Percentiles rank a stretch among this genome's conserved stretches.
These are phyloP conservation scores for Protonemura montana DNA, from an alignment of 2,888 invertebrate species.

Conservation along the genomic window DNA sequence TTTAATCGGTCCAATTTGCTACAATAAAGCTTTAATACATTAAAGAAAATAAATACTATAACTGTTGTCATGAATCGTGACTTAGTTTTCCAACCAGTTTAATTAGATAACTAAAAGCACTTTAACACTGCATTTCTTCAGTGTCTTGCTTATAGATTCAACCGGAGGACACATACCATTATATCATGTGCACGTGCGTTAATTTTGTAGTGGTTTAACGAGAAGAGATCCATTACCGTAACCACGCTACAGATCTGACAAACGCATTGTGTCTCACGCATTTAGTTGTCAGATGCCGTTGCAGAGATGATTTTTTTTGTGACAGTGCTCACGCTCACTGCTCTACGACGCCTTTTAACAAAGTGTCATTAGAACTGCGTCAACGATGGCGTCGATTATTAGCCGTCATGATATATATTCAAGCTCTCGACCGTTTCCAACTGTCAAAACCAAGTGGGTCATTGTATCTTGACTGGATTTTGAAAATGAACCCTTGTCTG, in stretches of 20 bases:
- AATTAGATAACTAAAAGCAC: not conserved
- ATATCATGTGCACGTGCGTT: not conserved
- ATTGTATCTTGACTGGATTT: not conserved
- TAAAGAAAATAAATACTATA: not conserved
- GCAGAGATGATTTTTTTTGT: not conserved
- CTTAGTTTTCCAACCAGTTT: not conserved
- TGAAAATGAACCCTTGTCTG: not conserved
- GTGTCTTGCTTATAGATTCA: too few species aligned
- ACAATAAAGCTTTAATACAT: not conserved
- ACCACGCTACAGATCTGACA: not conserved
- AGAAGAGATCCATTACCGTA: not conserved
- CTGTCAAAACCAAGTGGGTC: not conserved
- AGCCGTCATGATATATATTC: not conserved
- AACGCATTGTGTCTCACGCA: not conserved
- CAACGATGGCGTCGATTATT: not conserved
- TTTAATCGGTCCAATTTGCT: too few species aligned
- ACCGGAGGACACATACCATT: not conserved
- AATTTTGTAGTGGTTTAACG: not conserved
- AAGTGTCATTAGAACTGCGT: not conserved
- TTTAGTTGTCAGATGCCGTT: not conserved
- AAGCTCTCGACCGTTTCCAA: too few species aligned
- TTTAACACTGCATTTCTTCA: not conserved
- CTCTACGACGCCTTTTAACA: not conserved
- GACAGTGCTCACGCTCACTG: not conserved
- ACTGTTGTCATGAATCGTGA: not conserved